Conservation (phyloP, 1,140 invertebrate species). For the Apolygus lucorum region DNA sequence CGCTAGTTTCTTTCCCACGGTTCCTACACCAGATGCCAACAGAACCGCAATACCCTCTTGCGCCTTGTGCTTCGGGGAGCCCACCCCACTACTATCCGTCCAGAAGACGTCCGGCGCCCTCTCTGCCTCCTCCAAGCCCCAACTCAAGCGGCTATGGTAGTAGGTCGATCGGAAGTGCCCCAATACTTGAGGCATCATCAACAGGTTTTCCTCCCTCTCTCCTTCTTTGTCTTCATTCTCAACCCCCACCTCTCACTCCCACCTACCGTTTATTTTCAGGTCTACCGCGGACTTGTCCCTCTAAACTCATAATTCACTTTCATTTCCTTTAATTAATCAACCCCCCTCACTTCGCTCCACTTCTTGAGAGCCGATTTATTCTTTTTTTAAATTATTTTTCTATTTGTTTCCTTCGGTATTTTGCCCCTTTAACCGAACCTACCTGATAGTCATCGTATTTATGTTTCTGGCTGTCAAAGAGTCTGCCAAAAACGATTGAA, state of each 20-base stretch:
- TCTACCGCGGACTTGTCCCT: neutral
- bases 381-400: too few relatives aligned
- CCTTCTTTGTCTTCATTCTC: neutral
- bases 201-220: conserved; percentile 9
- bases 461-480: too few relatives aligned
- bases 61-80: conserved; percentile 3
- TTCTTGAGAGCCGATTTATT: too few relatives aligned
- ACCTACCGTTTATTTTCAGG: neutral
- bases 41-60: conserved; percentile 14
- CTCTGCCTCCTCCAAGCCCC: conserved; percentile 11
- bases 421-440: too few relatives aligned
- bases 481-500: too few relatives aligned
- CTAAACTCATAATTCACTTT: neutral
- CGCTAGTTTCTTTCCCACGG: conserved; percentile 20
- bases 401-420: too few relatives aligned
- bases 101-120: conserved; percentile 8
- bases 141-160: neutral
- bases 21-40: neutral
- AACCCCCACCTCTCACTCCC: neutral
- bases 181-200: conserved; percentile 4
- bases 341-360: too few relatives aligned
- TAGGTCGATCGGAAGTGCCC: conserved; percentile 12
- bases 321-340: neutral
- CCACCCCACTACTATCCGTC: conserved; percentile 8
- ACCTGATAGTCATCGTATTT: too few relatives aligned